Evolutionary conservation across 2,113 vertebrate genomes (phyloP).

Genomic region (Dissostichus mawsoni): DNA sequence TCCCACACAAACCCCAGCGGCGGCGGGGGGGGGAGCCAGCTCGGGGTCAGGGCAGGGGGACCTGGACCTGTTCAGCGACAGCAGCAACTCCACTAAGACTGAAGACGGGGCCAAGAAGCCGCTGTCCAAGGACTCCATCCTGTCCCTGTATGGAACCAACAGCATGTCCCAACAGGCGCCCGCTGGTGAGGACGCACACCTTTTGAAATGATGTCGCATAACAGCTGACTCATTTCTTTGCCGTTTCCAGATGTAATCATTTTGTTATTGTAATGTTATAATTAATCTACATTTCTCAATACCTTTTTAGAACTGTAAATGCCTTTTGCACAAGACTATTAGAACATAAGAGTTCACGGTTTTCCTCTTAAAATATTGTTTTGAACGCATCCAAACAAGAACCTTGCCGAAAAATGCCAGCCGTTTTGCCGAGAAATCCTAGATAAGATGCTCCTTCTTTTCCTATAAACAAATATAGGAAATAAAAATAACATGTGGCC

Average conservation of each 20-base stretch:
- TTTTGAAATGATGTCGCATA: neutral
- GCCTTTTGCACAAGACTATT: neutral
- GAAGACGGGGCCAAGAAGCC: conserved; percentile 94
- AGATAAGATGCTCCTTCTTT: too few species aligned
- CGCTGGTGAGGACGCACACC: conserved; percentile 40
- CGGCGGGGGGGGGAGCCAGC: conserved; percentile 47
- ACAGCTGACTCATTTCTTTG: neutral
- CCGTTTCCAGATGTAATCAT: neutral
- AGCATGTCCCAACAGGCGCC: conserved; percentile 88
- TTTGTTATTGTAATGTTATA: neutral
- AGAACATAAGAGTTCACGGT: neutral
- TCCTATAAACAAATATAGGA: too few species aligned
- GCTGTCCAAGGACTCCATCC: conserved; percentile 97
- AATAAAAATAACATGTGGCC: too few species aligned
- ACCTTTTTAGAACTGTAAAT: too few species aligned
- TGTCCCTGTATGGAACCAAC: conserved; percentile 95
- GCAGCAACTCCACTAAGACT: conserved; percentile 82
- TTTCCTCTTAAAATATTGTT: neutral
- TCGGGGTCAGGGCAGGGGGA: conserved; percentile 87
- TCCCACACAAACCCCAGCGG: conserved; percentile 76
- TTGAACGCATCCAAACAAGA: neutral
- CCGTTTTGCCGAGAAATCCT: too few species aligned
- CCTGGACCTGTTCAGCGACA: conserved; percentile 90
- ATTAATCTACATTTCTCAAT: neutral
- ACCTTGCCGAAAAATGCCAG: neutral